Evolutionary conservation across 2,113 vertebrate species (phyloP), one percentile per base, ranked within the genome.

Genomic region (Stigmatopora argus): DNA sequence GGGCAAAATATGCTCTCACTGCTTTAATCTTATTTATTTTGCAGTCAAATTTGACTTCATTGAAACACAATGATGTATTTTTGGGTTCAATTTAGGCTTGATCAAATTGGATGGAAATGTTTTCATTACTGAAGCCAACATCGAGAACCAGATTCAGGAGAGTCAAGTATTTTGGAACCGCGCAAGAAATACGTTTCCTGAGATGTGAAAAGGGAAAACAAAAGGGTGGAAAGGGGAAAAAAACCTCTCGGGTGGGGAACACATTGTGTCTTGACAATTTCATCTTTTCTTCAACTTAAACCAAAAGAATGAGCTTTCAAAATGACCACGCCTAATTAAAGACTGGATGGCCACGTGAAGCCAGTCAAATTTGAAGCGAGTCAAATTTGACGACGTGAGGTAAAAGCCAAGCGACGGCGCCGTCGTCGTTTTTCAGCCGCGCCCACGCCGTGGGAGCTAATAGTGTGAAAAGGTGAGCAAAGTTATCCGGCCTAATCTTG

Each of bases 401-500:
- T 23, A 56, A 56, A 56, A 56, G 6, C 19, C 21, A 31, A 14
- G 15, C 1, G 52, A 7, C 6, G 23, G 13, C 0, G 23, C 14
- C 26, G 53, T 1, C 7, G 53, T 56, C n/a, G 45, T 11, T 44
- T 21, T 61, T 35, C 14, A 18, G 60, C 41, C 38, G 70, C 60
- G 7, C 53, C 21, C 64, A 66, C 64, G 34, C 56, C 67, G 23
- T 41, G 53, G 26, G 2, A 23, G 46, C 66, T 63, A 62, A 68
- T 38, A 8, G 64, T 71, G 72, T 75, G 76, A 78, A 72, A 78
- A 84, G 81, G 78, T 78, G 70, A 71, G 49, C 7, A 9, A 21
- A 77, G 77, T 79, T 76, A 77, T 81, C 71, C 23, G 72, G 75
- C 64, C 59, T 86, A 85, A 87, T 86, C 83, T 84, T 74, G 38